These are phyloP conservation scores for Samia ricini DNA, from an alignment of 1,140 invertebrate genomes.

Conservation along the genomic window DNA sequence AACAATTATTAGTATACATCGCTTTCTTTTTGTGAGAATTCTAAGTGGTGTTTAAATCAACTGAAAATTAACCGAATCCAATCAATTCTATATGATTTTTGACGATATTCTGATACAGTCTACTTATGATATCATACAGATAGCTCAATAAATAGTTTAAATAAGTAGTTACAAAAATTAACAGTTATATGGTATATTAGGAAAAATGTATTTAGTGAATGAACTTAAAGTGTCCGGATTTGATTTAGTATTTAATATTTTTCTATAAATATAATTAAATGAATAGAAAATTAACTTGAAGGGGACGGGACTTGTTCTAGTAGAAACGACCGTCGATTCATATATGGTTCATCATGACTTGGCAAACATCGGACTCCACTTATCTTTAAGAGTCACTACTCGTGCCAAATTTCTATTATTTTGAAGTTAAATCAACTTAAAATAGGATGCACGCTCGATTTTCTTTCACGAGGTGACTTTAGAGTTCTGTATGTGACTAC, in stretches of 20 bases:
- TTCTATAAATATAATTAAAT: background rate
- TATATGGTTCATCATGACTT: slow-evolving; percentile 20
- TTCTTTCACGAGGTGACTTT: slow-evolving; percentile 19
- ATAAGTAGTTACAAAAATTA: too few relatives aligned
- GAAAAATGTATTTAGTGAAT: too few relatives aligned
- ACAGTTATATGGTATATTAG: too few relatives aligned
- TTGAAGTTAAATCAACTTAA: slow-evolving; percentile 11
- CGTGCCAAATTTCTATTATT: slow-evolving; percentile 26
- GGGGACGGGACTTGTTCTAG: background rate
- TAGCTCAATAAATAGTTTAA: too few relatives aligned
- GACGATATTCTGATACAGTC: too few relatives aligned
- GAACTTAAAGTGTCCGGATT: too few relatives aligned
- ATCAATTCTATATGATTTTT: too few relatives aligned
- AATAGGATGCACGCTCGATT: slow-evolving; percentile 11
- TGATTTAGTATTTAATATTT: background rate
- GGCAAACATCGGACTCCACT: slow-evolving; percentile 14
- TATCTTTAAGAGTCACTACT: slow-evolving; percentile 10
- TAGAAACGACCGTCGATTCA: background rate
- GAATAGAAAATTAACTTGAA: background rate
- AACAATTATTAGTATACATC: too few relatives aligned
- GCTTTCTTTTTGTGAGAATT: too few relatives aligned
- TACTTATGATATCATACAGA: too few relatives aligned
- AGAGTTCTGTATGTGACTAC: background rate
- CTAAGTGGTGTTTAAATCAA: too few relatives aligned
- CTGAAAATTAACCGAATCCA: too few relatives aligned